phyloP scores from a whole-genome alignment of 2,888 invertebrate species.

The Yponomeuta cagnagella region DNA sequence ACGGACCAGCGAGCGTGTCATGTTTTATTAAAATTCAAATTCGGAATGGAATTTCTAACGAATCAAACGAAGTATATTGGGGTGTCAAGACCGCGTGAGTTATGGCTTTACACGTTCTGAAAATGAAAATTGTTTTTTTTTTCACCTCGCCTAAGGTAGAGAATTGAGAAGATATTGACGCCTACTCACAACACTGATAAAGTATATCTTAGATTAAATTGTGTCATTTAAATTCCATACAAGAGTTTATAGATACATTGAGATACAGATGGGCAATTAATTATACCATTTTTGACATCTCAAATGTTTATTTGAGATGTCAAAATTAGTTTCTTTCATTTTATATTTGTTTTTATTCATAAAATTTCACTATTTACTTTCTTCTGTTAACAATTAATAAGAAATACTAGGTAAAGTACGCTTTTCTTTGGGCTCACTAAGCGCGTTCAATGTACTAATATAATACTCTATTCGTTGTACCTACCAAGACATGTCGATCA shows the following conservation, averaged over 20 bases:
- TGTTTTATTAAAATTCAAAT: slow-evolving; percentile 67
- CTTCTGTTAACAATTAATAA: too few species aligned
- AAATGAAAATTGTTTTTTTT: slow-evolving; percentile 13
- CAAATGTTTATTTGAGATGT: too few species aligned
- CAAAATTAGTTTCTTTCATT: too few species aligned
- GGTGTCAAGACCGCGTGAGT: slow-evolving; percentile 12
- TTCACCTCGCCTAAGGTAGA: not conserved
- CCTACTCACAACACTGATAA: not conserved
- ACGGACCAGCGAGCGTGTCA: slow-evolving; percentile 38
- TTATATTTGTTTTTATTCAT: too few species aligned
- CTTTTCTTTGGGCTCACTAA: too few species aligned
- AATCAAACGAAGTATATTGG: slow-evolving; percentile 12
- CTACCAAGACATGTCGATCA: too few species aligned
- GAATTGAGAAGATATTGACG: not conserved
- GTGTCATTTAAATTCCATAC: not conserved
- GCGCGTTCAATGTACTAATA: too few species aligned
- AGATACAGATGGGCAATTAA: not conserved
- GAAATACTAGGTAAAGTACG: too few species aligned
- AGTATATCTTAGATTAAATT: not conserved
- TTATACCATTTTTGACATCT: too few species aligned
- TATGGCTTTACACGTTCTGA: slow-evolving; percentile 10
- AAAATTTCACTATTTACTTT: too few species aligned
- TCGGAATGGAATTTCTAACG: slow-evolving; percentile 45
- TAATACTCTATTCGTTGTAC: too few species aligned
- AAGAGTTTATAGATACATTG: not conserved